Evolutionary conservation across 2,888 invertebrate genomes (phyloP).

Genomic region (Chorisops tibialis): DNA sequence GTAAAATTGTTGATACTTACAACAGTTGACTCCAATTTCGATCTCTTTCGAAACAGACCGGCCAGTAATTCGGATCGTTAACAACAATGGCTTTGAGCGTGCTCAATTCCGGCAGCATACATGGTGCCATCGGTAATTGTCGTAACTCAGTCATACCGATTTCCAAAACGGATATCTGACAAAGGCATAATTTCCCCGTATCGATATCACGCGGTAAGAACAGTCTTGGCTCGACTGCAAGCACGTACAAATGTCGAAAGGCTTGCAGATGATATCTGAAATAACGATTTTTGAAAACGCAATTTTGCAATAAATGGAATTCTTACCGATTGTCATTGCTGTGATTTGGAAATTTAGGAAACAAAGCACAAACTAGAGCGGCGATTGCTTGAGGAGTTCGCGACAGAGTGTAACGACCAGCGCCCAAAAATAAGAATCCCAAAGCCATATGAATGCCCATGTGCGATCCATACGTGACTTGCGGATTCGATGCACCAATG

Average conservation of each 20-base stretch:
- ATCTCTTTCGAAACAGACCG: constrained; percentile 74
- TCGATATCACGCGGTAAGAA: constrained; percentile 83
- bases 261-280: constrained; percentile 94
- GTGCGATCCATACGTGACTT: constrained; percentile 86
- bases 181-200: constrained; percentile 76
- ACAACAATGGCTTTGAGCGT: constrained; percentile 71
- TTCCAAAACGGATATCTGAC: constrained; percentile 62
- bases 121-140: constrained; percentile 68
- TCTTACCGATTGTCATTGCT: constrained; percentile 89
- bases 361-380: constrained; percentile 87
- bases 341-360: constrained; percentile 95
- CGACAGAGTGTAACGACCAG: constrained; percentile 81
- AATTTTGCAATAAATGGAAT: neutral
- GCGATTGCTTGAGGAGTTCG: constrained; percentile 83
- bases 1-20: constrained; percentile 53
- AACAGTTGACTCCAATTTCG: constrained; percentile 80
- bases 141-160: constrained; percentile 55
- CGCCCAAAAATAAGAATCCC: constrained; percentile 90
- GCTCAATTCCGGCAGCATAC: constrained; percentile 77
- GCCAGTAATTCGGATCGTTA: constrained; percentile 86
- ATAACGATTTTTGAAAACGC: constrained; percentile 27
- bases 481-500: constrained; percentile 67
- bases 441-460: constrained; percentile 94
- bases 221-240: constrained; percentile 88
- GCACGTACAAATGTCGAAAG: constrained; percentile 90